A percentile compares a stretch with the other conserved stretches of the same genome.
Conservation (phyloP, 2,888 invertebrate genomes). For the Hydrotaea diabolus region DNA sequence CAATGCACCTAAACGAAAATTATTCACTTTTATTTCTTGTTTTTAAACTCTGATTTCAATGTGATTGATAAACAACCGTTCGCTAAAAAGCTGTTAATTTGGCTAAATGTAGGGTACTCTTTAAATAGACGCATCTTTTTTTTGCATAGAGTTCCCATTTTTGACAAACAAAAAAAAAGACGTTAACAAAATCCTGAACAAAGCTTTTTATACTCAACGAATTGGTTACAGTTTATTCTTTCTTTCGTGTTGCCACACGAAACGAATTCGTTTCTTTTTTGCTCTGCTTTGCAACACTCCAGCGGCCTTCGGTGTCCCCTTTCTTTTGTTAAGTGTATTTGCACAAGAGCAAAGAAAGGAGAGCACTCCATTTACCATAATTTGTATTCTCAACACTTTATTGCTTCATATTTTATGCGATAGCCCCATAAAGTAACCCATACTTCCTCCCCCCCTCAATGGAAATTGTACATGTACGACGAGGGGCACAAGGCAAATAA, state of each 20-base stretch:
- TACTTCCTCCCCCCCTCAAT: neutral
- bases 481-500: slow-evolving; percentile 9
- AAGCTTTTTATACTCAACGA: slow-evolving; percentile 3
- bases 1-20: too few relatives aligned
- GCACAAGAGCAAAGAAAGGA: slow-evolving; percentile 2
- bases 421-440: slow-evolving; percentile 57
- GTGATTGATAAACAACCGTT: too few relatives aligned
- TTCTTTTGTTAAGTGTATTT: slow-evolving; percentile 38
- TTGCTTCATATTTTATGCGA: slow-evolving; percentile 62
- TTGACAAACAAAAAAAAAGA: neutral
- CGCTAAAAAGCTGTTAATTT: too few relatives aligned
- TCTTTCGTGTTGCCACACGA: neutral
- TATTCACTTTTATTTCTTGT: too few relatives aligned
- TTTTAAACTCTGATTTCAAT: too few relatives aligned
- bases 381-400: slow-evolving; percentile 66
- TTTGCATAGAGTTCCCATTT: slow-evolving; percentile 15
- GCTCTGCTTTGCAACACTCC: neutral
- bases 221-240: slow-evolving; percentile 18
- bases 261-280: neutral
- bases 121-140: neutral
- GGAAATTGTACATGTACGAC: too few relatives aligned
- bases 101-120: neutral
- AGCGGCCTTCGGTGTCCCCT: neutral
- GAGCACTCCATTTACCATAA: slow-evolving; percentile 62
- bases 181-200: neutral